Percentiles rank a stretch among this genome's conserved stretches.
These are phyloP conservation scores for Boloria selene DNA, from an alignment of 2,888 invertebrate genomes.

Conservation along the genomic window DNA sequence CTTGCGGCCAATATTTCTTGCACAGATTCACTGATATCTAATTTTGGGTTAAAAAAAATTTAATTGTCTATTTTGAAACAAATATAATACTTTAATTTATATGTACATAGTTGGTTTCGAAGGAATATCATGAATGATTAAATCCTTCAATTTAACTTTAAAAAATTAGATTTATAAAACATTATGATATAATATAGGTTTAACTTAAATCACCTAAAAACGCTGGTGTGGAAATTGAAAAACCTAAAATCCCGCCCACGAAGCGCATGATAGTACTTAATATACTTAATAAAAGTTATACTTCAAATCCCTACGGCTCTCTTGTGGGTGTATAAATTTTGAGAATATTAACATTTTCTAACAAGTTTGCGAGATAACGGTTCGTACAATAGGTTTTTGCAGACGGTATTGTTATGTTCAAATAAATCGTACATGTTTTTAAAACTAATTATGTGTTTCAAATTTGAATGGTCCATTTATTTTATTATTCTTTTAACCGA, in stretches of 20 bases:
- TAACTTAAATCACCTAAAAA: slow-evolving; percentile 1
- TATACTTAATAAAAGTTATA: slow-evolving; percentile 22
- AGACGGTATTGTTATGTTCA: neutral
- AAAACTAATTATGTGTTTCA: too few relatives aligned
- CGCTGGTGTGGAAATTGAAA: slow-evolving; percentile 15
- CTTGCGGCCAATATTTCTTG: slow-evolving; percentile 36
- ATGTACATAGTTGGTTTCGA: too few relatives aligned
- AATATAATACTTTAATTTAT: too few relatives aligned
- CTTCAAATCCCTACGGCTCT: slow-evolving; percentile 10
- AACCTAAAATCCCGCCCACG: neutral
- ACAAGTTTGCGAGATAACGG: slow-evolving; percentile 16
- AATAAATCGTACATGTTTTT: too few relatives aligned
- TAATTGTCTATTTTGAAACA: neutral
- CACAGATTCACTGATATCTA: slow-evolving; percentile 26
- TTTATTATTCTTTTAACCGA: too few relatives aligned
- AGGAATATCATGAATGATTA: neutral
- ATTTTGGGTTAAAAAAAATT: neutral
- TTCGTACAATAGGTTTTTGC: slow-evolving; percentile 1
- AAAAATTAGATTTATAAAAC: slow-evolving; percentile 2
- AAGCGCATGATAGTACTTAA: slow-evolving; percentile 17
- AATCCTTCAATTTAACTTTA: slow-evolving; percentile 1
- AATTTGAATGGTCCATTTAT: too few relatives aligned
- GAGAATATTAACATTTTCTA: slow-evolving; percentile 15
- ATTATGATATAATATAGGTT: slow-evolving; percentile 7
- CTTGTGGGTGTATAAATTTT: slow-evolving; percentile 13